Percentiles rank a stretch among this genome's conserved stretches.
Evolutionary conservation across 2,797 vertebrate species (phyloP).

Genomic region (Pitangus sulphuratus): DNA sequence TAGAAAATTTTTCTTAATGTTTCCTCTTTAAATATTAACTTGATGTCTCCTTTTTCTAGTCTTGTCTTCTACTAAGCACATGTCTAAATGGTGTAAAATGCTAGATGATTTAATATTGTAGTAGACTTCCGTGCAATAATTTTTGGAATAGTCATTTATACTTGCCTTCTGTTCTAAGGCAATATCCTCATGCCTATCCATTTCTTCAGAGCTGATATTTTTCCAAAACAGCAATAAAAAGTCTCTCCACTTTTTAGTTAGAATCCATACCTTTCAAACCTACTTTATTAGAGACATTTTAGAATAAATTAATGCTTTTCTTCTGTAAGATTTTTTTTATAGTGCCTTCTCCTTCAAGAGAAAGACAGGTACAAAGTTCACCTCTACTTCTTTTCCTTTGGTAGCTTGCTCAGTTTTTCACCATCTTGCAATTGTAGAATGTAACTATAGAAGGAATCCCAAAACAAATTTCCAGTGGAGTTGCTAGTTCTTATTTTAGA

Average conservation of each 20-base stretch:
- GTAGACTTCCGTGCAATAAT: not conserved
- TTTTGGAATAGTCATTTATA: not conserved
- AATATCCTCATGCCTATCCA: not conserved
- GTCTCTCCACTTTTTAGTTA: not conserved
- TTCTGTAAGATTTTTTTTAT: not conserved
- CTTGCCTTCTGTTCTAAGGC: not conserved
- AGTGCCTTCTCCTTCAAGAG: not conserved
- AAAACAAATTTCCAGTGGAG: not conserved
- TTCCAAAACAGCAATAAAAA: conserved; percentile 5
- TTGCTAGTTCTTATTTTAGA: not conserved
- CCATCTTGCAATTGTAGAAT: not conserved
- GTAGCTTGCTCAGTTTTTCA: not conserved
- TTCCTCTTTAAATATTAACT: not conserved
- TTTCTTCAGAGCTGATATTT: not conserved
- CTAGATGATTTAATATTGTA: not conserved
- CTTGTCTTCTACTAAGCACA: not conserved
- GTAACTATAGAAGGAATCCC: not conserved
- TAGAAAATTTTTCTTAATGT: not conserved
- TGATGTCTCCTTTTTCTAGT: not conserved
- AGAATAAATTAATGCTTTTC: not conserved
- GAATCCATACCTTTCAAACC: not conserved
- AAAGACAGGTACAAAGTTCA: not conserved
- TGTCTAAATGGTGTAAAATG: not conserved
- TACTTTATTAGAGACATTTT: not conserved
- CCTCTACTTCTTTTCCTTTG: not conserved